These are phyloP conservation scores for Pocota personata DNA, from an alignment of 2,888 invertebrate species.

Conservation along the genomic window DNA sequence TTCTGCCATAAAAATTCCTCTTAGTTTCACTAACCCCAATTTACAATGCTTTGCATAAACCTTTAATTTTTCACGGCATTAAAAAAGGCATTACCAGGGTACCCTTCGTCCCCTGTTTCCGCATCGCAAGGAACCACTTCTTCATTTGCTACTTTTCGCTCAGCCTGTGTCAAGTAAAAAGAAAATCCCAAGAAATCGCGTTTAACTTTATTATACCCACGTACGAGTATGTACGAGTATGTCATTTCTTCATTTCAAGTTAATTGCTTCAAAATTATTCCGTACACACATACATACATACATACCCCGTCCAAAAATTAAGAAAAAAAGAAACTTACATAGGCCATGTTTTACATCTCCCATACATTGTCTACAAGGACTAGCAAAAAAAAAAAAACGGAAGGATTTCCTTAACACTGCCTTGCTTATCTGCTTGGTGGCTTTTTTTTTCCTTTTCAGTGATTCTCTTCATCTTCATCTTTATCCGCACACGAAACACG, in stretches of 20 bases:
- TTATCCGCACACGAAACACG: slow-evolving; percentile 52
- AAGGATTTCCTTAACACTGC: slow-evolving; percentile 6
- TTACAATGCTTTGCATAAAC: slow-evolving; percentile 61
- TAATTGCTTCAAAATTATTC: slow-evolving; percentile 62
- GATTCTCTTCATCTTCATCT: slow-evolving; percentile 24
- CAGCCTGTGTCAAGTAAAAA: background rate
- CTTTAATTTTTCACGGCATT: slow-evolving; percentile 64
- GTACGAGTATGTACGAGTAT: background rate
- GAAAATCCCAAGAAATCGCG: slow-evolving; percentile 21
- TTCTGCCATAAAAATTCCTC: slow-evolving; percentile 51
- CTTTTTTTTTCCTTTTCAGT: background rate
- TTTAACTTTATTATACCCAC: slow-evolving; percentile 48
- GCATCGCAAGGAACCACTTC: background rate
- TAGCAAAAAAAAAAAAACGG: background rate
- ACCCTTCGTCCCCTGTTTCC: background rate
- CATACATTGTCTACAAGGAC: slow-evolving; percentile 1
- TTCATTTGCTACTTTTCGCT: background rate
- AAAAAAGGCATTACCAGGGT: slow-evolving; percentile 53
- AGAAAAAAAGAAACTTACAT: slow-evolving; percentile 12
- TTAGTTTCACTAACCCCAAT: slow-evolving; percentile 55
- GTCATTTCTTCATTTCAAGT: slow-evolving; percentile 50
- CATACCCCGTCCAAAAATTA: background rate
- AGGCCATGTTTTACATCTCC: slow-evolving; percentile 48
- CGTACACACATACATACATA: background rate
- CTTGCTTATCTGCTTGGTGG: background rate